These are phyloP conservation scores for Zosterops japonicus DNA, from an alignment of 2,113 vertebrate species.

Conservation along the genomic window DNA sequence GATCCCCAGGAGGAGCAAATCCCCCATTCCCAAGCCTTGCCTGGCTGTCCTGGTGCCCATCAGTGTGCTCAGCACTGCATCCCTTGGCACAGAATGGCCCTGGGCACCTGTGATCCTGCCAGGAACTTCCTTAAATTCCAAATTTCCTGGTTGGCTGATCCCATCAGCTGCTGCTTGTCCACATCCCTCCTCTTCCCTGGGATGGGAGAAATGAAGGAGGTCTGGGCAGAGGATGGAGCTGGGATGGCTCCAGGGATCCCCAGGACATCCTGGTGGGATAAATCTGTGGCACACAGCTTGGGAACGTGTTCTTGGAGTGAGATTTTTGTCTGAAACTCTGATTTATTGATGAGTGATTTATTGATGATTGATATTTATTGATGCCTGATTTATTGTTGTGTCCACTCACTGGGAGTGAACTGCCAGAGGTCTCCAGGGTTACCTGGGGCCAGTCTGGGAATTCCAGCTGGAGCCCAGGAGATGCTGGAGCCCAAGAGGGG, in stretches of 20 bases:
- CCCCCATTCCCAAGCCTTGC: neutral
- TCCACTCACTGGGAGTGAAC: neutral
- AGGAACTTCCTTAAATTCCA: accelerated
- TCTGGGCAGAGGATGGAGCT: neutral
- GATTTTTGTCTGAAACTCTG: accelerated
- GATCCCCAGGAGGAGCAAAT: neutral
- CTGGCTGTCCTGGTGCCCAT: neutral
- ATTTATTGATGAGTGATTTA: neutral
- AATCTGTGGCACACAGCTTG: neutral
- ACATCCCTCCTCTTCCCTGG: neutral
- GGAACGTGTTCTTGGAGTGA: neutral
- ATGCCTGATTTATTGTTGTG: neutral
- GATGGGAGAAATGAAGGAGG: accelerated
- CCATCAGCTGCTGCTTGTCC: neutral
- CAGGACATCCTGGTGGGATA: neutral
- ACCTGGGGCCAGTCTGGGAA: neutral
- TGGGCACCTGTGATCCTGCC: neutral
- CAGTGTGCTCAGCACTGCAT: neutral
- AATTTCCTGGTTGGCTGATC: neutral
- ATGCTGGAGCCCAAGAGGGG: neutral
- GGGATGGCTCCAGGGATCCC: neutral
- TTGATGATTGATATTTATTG: neutral
- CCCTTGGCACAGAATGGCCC: neutral
- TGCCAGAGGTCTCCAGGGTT: neutral
- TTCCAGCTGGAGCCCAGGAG: neutral